These are phyloP conservation scores for Hirundo rustica DNA, from an alignment of 2,797 vertebrate species.

Conservation along the genomic window DNA sequence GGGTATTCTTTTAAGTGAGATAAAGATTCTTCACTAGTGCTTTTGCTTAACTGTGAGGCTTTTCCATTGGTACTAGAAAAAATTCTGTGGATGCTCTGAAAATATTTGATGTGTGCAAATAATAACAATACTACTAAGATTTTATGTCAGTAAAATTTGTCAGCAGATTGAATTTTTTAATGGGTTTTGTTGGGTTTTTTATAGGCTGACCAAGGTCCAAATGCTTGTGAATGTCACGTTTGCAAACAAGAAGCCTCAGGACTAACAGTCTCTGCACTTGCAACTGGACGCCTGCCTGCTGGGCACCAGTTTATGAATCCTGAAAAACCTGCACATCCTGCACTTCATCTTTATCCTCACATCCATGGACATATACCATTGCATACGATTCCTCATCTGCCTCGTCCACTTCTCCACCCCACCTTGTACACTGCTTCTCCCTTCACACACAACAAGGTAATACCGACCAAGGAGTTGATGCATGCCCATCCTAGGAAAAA, in stretches of 20 bases:
- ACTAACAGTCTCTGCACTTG: conserved; percentile 80
- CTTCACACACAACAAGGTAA: conserved; percentile 95
- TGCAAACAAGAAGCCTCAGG: conserved; percentile 92
- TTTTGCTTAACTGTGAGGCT: neutral
- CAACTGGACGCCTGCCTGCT: conserved; percentile 81
- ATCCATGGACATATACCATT: conserved; percentile 96
- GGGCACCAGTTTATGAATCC: conserved; percentile 91
- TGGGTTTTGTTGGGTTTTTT: neutral
- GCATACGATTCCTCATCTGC: conserved; percentile 90
- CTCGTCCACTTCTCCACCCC: conserved; percentile 91
- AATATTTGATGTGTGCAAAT: neutral
- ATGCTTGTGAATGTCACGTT: conserved; percentile 94
- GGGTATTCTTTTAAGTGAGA: neutral
- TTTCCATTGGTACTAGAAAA: neutral
- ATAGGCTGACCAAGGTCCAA: conserved; percentile 85
- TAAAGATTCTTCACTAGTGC: neutral
- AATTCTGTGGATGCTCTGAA: neutral
- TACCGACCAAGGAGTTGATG: neutral
- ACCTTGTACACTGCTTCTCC: conserved; percentile 92
- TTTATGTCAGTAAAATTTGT: no score
- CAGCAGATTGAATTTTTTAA: neutral
- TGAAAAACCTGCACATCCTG: conserved; percentile 90
- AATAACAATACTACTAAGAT: neutral
- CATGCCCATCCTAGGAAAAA: neutral
- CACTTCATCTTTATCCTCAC: conserved; percentile 96